Conservation (phyloP, 2,113 vertebrate genomes). For the Jacana jacana region DNA sequence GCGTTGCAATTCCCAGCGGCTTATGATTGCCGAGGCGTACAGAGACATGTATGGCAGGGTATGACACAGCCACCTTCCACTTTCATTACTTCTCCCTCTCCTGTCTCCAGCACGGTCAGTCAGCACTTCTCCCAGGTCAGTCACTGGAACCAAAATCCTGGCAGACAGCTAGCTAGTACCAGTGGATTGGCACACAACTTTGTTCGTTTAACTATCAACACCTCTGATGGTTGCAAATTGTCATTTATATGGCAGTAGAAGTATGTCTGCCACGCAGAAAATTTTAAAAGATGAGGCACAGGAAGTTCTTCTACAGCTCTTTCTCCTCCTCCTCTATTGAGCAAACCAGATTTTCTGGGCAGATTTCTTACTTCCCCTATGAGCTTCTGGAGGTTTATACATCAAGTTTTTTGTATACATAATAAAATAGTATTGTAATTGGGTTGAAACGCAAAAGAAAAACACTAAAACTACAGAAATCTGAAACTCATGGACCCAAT, state of each 20-base stretch:
- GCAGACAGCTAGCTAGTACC: neutral
- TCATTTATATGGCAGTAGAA: neutral
- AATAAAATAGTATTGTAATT: neutral
- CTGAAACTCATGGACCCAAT: neutral
- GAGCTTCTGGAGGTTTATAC: neutral
- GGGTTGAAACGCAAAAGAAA: neutral
- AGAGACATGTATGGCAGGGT: slow-evolving; percentile 72
- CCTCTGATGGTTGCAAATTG: neutral
- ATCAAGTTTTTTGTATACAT: neutral
- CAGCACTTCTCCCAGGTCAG: neutral
- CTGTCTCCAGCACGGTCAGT: neutral
- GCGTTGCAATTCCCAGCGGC: slow-evolving; percentile 74
- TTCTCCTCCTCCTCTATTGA: neutral
- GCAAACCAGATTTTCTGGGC: neutral
- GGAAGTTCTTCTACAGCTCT: neutral
- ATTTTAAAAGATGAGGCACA: neutral
- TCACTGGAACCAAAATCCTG: neutral
- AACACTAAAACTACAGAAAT: neutral
- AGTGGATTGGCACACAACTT: neutral
- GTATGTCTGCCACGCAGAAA: neutral
- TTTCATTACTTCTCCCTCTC: neutral
- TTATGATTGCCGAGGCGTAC: slow-evolving; percentile 72
- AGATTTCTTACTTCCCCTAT: neutral
- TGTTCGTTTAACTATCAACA: fast-evolving
- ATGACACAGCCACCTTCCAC: neutral